phyloP scores from a whole-genome alignment of 37 sponge, comb jelly and placozoan genomes.

The Oopsacas minuta region DNA sequence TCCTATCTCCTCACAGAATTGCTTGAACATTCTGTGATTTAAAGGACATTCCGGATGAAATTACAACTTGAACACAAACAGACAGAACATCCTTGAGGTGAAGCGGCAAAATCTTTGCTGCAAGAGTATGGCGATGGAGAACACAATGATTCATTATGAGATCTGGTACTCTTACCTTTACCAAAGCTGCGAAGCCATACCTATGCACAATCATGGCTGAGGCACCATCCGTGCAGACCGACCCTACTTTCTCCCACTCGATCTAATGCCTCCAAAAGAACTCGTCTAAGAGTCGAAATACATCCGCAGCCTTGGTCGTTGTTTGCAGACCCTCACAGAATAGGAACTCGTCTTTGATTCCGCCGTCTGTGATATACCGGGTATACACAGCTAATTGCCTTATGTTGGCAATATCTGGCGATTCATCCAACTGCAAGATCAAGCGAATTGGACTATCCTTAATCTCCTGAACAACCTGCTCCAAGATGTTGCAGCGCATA shows the following conservation, averaged over 20 bases:
- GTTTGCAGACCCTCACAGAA: background rate
- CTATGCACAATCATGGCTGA: background rate
- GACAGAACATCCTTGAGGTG: background rate
- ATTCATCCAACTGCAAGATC: background rate
- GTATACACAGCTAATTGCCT: background rate
- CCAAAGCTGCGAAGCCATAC: background rate
- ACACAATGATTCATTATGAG: background rate
- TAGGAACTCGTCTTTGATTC: background rate
- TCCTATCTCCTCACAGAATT: background rate
- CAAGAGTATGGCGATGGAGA: background rate
- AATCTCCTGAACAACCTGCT: background rate
- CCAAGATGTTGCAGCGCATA: background rate
- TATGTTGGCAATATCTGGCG: background rate
- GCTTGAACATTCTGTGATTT: background rate
- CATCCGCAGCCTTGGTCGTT: background rate
- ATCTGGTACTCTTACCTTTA: background rate
- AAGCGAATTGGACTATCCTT: background rate
- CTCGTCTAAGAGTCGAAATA: background rate
- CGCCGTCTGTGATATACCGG: background rate
- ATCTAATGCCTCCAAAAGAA: background rate
- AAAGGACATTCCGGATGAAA: background rate
- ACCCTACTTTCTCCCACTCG: background rate
- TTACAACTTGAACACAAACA: background rate
- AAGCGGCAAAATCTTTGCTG: background rate
- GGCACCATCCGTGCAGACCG: background rate